These are phyloP conservation scores for Panagrolaimus sp. DNA, from an alignment of 1,140 invertebrate genomes.

Conservation along the genomic window DNA sequence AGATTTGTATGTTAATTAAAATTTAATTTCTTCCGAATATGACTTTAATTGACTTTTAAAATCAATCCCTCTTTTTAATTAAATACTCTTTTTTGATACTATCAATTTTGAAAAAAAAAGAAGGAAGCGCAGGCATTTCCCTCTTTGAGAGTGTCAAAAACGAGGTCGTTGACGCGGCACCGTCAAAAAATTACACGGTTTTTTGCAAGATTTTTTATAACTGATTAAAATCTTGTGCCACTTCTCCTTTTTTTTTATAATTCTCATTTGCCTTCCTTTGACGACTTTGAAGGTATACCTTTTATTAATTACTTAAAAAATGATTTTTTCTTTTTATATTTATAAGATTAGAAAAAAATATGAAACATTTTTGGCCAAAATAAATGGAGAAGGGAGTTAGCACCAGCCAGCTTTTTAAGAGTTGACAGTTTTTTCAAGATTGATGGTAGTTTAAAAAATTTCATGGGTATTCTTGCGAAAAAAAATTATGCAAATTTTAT, in stretches of 20 bases:
- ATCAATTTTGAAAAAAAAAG: too few relatives aligned
- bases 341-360: too few relatives aligned
- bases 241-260: neutral
- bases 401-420: neutral
- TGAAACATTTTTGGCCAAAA: too few relatives aligned
- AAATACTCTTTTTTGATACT: too few relatives aligned
- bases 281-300: neutral
- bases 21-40: too few relatives aligned
- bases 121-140: too few relatives aligned
- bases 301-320: neutral
- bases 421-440: neutral
- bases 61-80: too few relatives aligned
- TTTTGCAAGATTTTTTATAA: neutral
- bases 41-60: too few relatives aligned
- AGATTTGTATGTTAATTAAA: too few relatives aligned
- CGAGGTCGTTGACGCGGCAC: conserved; percentile 10
- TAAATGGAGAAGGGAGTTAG: too few relatives aligned
- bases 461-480: conserved; percentile 6
- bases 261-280: neutral
- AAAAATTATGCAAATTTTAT: neutral
- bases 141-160: neutral
- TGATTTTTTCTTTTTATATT: too few relatives aligned
- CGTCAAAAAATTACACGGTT: neutral
- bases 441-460: conserved; percentile 3
- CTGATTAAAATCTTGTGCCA: neutral